Conservation (phyloP, 2,113 vertebrate species). For the Holacanthus passer region DNA sequence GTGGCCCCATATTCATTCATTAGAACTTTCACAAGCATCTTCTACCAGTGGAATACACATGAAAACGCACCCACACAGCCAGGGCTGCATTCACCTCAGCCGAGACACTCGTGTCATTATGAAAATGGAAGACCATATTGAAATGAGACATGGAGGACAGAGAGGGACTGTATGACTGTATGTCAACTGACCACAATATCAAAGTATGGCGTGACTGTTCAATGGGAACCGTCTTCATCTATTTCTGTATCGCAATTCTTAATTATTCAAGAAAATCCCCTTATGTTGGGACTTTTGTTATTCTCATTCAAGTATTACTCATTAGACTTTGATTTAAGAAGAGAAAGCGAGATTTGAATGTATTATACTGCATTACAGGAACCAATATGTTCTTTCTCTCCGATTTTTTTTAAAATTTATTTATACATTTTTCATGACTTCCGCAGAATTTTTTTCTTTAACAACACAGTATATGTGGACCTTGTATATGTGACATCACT, state of each 20-base stretch:
- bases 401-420: too few species aligned
- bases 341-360: too few species aligned
- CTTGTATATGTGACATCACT: not conserved
- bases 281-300: not conserved
- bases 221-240: not conserved
- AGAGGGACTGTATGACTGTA: not conserved
- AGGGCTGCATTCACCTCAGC: not conserved
- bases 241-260: not conserved
- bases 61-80: not conserved
- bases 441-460: not conserved
- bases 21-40: not conserved
- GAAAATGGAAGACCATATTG: not conserved
- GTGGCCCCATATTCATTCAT: too few species aligned
- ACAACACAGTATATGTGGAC: not conserved
- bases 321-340: not conserved
- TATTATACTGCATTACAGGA: not conserved
- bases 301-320: not conserved
- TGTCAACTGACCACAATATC: not conserved
- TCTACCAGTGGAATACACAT: not conserved
- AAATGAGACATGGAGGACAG: not conserved
- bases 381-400: not conserved
- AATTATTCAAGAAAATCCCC: constrained; percentile 16
- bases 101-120: not conserved
- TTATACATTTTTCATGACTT: not conserved
- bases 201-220: not conserved